Conservation (phyloP, 2,113 vertebrate species). For the Zapus hudsonius region DNA sequence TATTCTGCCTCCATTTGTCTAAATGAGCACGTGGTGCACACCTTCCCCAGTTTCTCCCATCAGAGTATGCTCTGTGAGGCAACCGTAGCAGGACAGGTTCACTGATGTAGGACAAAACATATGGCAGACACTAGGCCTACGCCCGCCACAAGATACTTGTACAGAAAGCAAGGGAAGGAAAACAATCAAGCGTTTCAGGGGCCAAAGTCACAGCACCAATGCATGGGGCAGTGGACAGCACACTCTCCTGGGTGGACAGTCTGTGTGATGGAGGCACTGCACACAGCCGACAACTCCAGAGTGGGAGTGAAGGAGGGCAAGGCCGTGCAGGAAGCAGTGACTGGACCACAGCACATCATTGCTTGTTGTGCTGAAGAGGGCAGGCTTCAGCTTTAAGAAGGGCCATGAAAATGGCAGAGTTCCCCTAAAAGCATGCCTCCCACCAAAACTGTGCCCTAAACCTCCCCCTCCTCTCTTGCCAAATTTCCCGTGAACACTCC, state of each 20-base stretch:
- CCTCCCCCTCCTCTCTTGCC: slow-evolving; percentile 38
- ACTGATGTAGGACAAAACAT: neutral
- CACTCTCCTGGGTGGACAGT: neutral
- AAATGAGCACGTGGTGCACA: neutral
- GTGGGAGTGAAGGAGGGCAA: neutral
- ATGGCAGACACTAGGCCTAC: neutral
- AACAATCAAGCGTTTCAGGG: neutral
- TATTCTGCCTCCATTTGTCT: neutral
- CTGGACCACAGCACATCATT: neutral
- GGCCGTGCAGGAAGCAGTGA: neutral
- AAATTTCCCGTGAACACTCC: slow-evolving; percentile 55
- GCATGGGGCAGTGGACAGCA: neutral
- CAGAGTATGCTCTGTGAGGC: neutral
- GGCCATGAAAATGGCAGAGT: slow-evolving; percentile 43
- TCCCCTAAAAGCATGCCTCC: slow-evolving; percentile 39
- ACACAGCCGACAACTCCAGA: neutral
- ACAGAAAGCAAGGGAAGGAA: slow-evolving; percentile 39
- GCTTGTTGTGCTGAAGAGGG: neutral
- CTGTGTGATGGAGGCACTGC: neutral
- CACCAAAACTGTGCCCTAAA: slow-evolving; percentile 41
- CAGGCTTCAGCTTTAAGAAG: slow-evolving; percentile 7
- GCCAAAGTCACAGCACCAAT: neutral
- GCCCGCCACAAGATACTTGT: slow-evolving; percentile 1
- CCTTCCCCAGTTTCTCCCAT: neutral
- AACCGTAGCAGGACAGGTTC: neutral